Percentiles rank a stretch among this genome's conserved stretches.
Evolutionary conservation across 1,140 invertebrate genomes (phyloP).

Genomic region (Diuraphis noxia): DNA sequence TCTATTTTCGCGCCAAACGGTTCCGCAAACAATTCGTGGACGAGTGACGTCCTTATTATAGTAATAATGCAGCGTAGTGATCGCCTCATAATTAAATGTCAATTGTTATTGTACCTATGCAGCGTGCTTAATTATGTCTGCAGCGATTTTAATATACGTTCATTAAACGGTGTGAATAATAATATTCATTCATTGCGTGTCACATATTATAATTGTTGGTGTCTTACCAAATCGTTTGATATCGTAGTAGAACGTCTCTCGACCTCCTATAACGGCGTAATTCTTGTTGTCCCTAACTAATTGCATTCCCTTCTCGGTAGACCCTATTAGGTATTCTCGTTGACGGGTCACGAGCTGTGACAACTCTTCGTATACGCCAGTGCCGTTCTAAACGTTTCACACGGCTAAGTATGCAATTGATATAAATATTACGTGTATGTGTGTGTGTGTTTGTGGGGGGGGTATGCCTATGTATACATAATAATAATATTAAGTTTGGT

Average conservation of each 20-base stretch:
- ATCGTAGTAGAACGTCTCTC: conserved; percentile 73
- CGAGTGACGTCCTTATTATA: background rate
- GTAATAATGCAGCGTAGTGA: background rate
- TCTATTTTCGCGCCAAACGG: background rate
- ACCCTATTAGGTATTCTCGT: conserved; percentile 63
- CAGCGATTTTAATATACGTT: background rate
- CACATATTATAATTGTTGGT: background rate
- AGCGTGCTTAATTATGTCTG: background rate
- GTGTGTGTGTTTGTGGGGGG: background rate
- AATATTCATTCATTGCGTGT: background rate
- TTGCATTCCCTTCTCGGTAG: conserved; percentile 69
- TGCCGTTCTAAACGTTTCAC: conserved; percentile 66
- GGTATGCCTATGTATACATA: background rate
- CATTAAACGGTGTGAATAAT: background rate
- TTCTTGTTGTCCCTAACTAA: conserved; percentile 64
- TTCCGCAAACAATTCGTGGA: background rate
- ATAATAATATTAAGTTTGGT: background rate
- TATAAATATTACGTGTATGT: background rate
- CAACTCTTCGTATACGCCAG: conserved; percentile 69
- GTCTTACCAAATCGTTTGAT: conserved; percentile 68
- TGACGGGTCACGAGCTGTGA: conserved; percentile 68
- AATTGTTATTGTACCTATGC: background rate
- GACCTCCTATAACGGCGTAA: conserved; percentile 68
- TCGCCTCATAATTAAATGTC: background rate
- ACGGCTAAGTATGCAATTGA: background rate